Evolutionary conservation across 2,888 invertebrate genomes (phyloP).

Genomic region (Conomelus anceps): DNA sequence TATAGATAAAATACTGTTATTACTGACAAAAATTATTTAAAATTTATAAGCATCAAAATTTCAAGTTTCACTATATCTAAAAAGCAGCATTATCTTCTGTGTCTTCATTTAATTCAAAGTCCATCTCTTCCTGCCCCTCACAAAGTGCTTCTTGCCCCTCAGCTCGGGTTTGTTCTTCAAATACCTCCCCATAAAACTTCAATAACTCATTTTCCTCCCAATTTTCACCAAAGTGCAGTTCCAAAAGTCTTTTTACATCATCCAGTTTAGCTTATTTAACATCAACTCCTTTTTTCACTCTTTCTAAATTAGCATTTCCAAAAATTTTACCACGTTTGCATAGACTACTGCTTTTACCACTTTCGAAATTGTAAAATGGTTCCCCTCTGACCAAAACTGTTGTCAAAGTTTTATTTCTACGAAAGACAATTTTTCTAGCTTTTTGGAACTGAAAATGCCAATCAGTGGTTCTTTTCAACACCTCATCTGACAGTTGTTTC

Average conservation of each 20-base stretch:
- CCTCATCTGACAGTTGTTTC: constrained; percentile 22
- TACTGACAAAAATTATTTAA: background rate
- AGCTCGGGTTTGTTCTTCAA: background rate
- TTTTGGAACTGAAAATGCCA: constrained; percentile 24
- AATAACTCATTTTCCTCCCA: constrained; percentile 14
- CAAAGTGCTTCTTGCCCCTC: constrained; percentile 7
- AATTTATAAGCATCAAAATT: background rate
- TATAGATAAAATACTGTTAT: no score
- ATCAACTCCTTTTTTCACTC: no score
- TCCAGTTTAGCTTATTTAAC: constrained; percentile 13
- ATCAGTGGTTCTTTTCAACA: constrained; percentile 1
- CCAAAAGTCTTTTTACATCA: constrained; percentile 16
- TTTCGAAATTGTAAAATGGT: constrained; percentile 4
- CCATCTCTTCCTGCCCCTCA: background rate
- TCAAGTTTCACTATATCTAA: background rate
- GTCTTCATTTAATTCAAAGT: background rate
- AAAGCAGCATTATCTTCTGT: background rate
- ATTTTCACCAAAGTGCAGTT: constrained; percentile 17
- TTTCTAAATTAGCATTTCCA: no score
- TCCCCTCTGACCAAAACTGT: constrained; percentile 5
- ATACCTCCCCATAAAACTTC: constrained; percentile 14
- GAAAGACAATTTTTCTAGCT: constrained; percentile 2
- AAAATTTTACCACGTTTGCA: no score
- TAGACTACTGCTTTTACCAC: no score
- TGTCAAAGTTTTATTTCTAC: constrained; percentile 3